Base-by-base conservation (phyloP, 2,888 invertebrate genomes). In the Acanthococcus lagerstroemiae region DNA sequence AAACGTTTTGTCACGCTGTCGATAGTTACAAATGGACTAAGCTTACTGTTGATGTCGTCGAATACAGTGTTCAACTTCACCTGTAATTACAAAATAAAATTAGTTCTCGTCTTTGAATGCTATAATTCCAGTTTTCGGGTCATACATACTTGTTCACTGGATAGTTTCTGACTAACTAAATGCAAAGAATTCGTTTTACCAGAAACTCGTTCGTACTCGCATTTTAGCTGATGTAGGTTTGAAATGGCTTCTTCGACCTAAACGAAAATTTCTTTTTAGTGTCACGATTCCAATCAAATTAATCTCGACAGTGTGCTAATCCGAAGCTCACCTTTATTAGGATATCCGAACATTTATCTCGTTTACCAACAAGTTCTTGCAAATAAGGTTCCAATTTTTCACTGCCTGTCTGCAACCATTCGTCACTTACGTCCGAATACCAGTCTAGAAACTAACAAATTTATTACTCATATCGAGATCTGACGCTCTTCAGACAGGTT, bases 121-220 rank as follows among this genome's bases (percentile, higher is more conserved):
- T n/a, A n/a, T n/a, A n/a, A n/a, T n/a, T n/a, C n/a, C n/a, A n/a
- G n/a, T n/a, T n/a, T n/a, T n/a, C n/a, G n/a, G n/a, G n/a, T n/a
- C n/a, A n/a, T n/a, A n/a, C 50, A 65, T 69, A 80, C 81, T 78
- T 82, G 95, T 74, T 95, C 93, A 1, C 88, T 86, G 69, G 95
- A 82, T 6, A 96, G 78, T 73, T 95, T 90, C 73, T 95, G 94
- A 75, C 95, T 95, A 70, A 91, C 90, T 67, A 84, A 85, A 74
- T 96, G 94, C 4, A 96, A 78, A 0, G 92, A 89, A 75, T 90
- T 92, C 0, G 95, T 96, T 78, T 95, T 95, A 68, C 87, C 85
- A 0, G 94, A 90, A 0, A 95, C 95, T 74, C 88, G 83, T 63
- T 86, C 83, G 74, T 93, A 95, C 72, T 93, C 87, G 61, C 83